Evolutionary conservation across 2,113 vertebrate species (phyloP), one percentile per base, ranked within the genome.

Genomic region (Aegypius monachus): DNA sequence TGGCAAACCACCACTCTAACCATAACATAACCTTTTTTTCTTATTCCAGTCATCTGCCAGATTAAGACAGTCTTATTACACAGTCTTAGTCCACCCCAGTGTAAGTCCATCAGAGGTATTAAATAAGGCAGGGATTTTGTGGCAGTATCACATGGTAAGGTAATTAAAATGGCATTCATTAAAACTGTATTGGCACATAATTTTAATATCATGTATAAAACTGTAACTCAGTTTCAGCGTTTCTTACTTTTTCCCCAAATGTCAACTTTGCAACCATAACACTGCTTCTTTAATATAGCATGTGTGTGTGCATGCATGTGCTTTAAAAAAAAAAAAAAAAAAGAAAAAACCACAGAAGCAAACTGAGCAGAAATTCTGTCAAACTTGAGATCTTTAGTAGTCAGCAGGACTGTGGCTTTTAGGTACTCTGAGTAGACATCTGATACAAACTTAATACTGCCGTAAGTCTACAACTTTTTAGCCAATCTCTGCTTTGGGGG

Each of bases 231-330:
- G 6, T 31, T 85, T 59, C 52, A 81, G 29, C 7, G 15, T 40
- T 82, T 78, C 66, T 45, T 72, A 67, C 17, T 68, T 90, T 71
- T 70, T 12, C 23, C 25, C 42, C 47, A 88, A 47, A 82, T 67
- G 18, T 38, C 45, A 79, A 11, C 19, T 79, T 72, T n/a, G 62
- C 36, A 90, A 52, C 14, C 12, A 71, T 78, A 67, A 48, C 34
- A 58, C 3, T 29, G 22, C 47, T 94, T 53, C 38, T 79, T 70
- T 68, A 90, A 81, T 6, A 61, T 3, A 79, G 16, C 10, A n/a
- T 80, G 13, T 27, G 13, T 10, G 27, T 22, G 2, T 25, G 18
- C 16, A 40, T 0, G 1, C 0, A 7, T 26, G 61, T 34, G 11
- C 32, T 56, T 42, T 6, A 27, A 47, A 82, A 61, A 32, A 42